These are phyloP conservation scores for Turnix velox DNA, from an alignment of 2,113 vertebrate species.

Conservation along the genomic window DNA sequence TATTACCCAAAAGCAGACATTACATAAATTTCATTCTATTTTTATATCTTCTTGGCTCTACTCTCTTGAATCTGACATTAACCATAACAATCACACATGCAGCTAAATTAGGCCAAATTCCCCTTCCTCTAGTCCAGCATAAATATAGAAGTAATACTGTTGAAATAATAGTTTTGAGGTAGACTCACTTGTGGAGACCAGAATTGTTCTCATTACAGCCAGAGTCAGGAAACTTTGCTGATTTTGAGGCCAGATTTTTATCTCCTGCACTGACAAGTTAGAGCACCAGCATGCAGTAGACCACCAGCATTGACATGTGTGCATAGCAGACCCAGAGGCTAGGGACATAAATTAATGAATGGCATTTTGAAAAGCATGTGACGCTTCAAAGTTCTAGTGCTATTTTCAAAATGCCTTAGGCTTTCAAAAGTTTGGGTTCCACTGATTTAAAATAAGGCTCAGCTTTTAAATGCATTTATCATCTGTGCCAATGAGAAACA, in stretches of 20 bases:
- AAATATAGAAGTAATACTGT: slow-evolving; percentile 36
- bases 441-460: neutral
- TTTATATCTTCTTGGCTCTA: slow-evolving; percentile 1
- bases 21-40: slow-evolving; percentile 12
- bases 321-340: neutral
- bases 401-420: neutral
- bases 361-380: neutral
- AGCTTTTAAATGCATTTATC: neutral
- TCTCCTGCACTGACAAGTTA: neutral
- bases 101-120: neutral
- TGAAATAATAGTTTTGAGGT: slow-evolving; percentile 29
- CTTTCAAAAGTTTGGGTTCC: neutral
- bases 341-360: neutral
- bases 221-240: neutral
- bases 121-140: slow-evolving; percentile 13
- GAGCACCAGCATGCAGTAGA: neutral
- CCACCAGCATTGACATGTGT: neutral
- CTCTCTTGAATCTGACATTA: slow-evolving; percentile 7
- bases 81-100: slow-evolving; percentile 32
- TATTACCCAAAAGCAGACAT: slow-evolving; percentile 29
- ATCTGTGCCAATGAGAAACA: fast-evolving
- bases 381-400: neutral
- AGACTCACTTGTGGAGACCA: neutral
- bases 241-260: neutral
- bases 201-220: neutral